Base-by-base conservation (phyloP, 1,140 invertebrate species). In the Listronotus oregonensis region DNA sequence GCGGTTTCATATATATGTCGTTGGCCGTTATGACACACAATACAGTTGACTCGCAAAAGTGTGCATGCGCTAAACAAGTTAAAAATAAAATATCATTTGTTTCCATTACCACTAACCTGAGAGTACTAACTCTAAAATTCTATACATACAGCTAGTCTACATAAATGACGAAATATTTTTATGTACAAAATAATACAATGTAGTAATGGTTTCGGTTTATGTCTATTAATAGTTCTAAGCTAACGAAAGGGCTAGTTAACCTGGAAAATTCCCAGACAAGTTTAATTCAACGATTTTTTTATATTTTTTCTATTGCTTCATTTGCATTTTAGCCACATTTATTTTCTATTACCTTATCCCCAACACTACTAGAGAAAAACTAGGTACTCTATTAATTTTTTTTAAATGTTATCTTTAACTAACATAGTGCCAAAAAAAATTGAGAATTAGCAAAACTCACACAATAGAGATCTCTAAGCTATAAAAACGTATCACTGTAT, bases 121-220 rank as follows among this genome's bases (percentile, higher is more conserved):
- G 72, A 77, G 54, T 68, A 66, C 73, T 78, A 76, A 73, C 63
- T 69, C 68, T 78, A 78, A 75, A 73, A 76, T 78, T 75, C 75
- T 79, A 76, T 78, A 79, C 75, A 78, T 74, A 77, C 75, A 78
- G 69, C 75, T 76, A 73, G 62, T 67, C 77, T 79, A 79, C 77
- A 74, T 78, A 71, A 75, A 76, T 68, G 73, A 73, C 61, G 70
- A 77, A 76, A 74, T 71, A 75, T 68, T 63, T 65, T 58, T 78
- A 76, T 79, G 57, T 76, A 77, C 73, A 78, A 75, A 75, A 74
- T 72, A 77, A 76, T 72, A 77, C 71, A 77, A 66, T 60, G 70
- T 72, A 68, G 46, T 64, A 67, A 64, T 62, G 72, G 69, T 65
- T 75, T 73, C 68, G 70, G 72, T 77, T 69, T 56, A 55, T 67